A percentile compares a stretch with the other conserved stretches of the same genome.
These are phyloP conservation scores for Spheniscus mendiculus DNA, from an alignment of 2,113 vertebrate species.

Conservation along the genomic window DNA sequence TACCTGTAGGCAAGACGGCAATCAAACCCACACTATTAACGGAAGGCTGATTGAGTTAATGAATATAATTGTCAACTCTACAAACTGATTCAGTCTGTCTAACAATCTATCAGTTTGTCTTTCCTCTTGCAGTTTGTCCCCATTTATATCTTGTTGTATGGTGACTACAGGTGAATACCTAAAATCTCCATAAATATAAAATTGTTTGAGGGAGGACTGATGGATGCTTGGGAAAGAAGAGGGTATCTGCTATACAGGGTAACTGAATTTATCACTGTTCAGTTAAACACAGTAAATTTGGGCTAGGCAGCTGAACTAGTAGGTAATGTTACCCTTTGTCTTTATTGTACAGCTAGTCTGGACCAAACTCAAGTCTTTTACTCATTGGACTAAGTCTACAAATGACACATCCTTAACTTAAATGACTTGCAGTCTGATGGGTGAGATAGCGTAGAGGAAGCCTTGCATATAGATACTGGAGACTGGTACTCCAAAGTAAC, in stretches of 20 bases:
- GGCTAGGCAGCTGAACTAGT: neutral
- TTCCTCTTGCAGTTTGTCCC: neutral
- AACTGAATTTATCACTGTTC: neutral
- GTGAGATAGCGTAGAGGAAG: neutral
- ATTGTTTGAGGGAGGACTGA: neutral
- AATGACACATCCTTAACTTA: neutral
- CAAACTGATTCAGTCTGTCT: slow-evolving; percentile 52
- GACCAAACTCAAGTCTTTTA: neutral
- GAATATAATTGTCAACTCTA: slow-evolving; percentile 67
- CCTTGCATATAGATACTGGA: neutral
- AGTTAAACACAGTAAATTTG: neutral
- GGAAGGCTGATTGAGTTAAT: slow-evolving; percentile 60
- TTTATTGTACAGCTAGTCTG: neutral
- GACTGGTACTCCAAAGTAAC: neutral
- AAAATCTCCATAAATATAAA: neutral
- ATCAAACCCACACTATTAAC: slow-evolving; percentile 74
- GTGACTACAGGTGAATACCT: slow-evolving; percentile 22
- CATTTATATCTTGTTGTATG: slow-evolving; percentile 11
- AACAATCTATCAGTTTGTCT: slow-evolving; percentile 50
- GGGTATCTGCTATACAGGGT: neutral
- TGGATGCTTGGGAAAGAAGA: neutral
- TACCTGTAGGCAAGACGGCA: slow-evolving; percentile 76
- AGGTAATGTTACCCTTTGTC: neutral
- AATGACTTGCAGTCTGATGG: neutral
- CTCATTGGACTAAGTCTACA: neutral